A percentile compares a stretch with the other conserved stretches of the same genome.
phyloP scores from a whole-genome alignment of 1,140 invertebrate genomes.

The Listronotus bonariensis region DNA sequence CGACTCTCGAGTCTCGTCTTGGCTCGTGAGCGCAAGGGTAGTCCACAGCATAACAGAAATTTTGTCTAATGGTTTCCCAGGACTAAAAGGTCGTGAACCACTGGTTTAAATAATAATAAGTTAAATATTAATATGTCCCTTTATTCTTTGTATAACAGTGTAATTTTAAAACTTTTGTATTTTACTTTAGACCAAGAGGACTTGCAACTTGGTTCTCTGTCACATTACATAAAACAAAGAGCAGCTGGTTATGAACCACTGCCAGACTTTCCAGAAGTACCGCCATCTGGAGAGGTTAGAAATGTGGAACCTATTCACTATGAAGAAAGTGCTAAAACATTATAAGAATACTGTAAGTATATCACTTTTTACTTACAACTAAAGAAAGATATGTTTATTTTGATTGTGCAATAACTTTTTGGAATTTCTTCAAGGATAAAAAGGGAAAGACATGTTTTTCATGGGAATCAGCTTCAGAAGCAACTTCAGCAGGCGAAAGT shows the following conservation, averaged over 20 bases:
- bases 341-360: slow-evolving; percentile 40
- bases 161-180: too few relatives aligned
- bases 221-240: slow-evolving; percentile 88
- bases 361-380: neutral
- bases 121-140: too few relatives aligned
- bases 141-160: too few relatives aligned
- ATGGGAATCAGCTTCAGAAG: slow-evolving; percentile 45
- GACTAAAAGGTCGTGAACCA: too few relatives aligned
- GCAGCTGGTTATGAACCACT: slow-evolving; percentile 88
- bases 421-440: slow-evolving; percentile 42
- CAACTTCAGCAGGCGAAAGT: slow-evolving; percentile 37
- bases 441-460: slow-evolving; percentile 42
- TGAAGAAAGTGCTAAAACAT: slow-evolving; percentile 38
- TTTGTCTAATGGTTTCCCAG: too few relatives aligned
- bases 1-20: too few relatives aligned
- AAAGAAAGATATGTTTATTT: too few relatives aligned
- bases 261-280: slow-evolving; percentile 79
- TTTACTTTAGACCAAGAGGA: slow-evolving; percentile 70
- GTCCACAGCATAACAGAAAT: too few relatives aligned
- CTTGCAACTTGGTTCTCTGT: slow-evolving; percentile 93
- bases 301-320: slow-evolving; percentile 68
- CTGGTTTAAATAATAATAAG: too few relatives aligned
- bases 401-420: too few relatives aligned
- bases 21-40: too few relatives aligned
- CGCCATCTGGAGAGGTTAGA: slow-evolving; percentile 78